A percentile compares a stretch with the other conserved stretches of the same genome.
phyloP scores from a whole-genome alignment of 2,113 vertebrate genomes.

The Synchiropus splendidus region DNA sequence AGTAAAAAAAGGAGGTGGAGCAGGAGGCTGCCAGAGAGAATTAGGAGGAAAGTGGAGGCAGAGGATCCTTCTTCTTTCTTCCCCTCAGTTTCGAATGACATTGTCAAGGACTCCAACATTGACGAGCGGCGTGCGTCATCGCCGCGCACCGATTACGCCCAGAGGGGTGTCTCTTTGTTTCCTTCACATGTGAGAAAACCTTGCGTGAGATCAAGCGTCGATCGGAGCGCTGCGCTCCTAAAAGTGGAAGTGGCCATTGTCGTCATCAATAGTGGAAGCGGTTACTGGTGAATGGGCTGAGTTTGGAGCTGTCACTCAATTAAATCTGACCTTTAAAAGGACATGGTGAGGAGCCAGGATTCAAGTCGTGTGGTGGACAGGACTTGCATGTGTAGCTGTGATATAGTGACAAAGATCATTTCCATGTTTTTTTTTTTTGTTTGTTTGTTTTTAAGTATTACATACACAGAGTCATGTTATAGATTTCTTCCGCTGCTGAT shows the following conservation, averaged over 20 bases:
- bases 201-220: constrained; percentile 11
- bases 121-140: constrained; percentile 45
- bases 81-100: constrained; percentile 38
- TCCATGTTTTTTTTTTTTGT: too few species aligned
- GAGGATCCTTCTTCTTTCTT: constrained; percentile 11
- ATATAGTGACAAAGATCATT: too few species aligned
- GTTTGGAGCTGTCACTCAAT: background rate
- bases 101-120: constrained; percentile 48
- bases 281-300: background rate
- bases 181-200: constrained; percentile 39
- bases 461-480: too few species aligned
- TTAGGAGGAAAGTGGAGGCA: too few species aligned
- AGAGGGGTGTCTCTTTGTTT: constrained; percentile 27
- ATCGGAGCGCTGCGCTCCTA: too few species aligned
- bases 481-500: too few species aligned
- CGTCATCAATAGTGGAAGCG: constrained; percentile 2
- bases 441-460: too few species aligned
- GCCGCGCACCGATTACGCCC: constrained; percentile 51
- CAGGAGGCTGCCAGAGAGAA: constrained; percentile 35
- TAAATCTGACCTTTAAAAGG: too few species aligned
- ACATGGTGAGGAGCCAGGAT: too few species aligned
- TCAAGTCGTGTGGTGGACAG: too few species aligned
- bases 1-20: constrained; percentile 37
- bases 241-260: constrained; percentile 5
- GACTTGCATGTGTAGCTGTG: too few species aligned